Evolutionary conservation across 2,113 vertebrate species (phyloP).

Genomic region (Xenopus tropicalis): UCB_Xtro_10.0 CM004450.2:11481001-11481500

Average conservation of each 20-base stretch:
- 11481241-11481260: slow-evolving; percentile 43
- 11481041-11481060: slow-evolving; percentile 19
- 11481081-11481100: slow-evolving; percentile 70
- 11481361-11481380: slow-evolving; percentile 71
- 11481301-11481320: slow-evolving; percentile 60
- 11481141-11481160: slow-evolving; percentile 92
- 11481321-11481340: slow-evolving; percentile 63
- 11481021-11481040: slow-evolving; percentile 60
- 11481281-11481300: slow-evolving; percentile 80
- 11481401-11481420: slow-evolving; percentile 20
- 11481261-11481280: slow-evolving; percentile 79
- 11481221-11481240: slow-evolving; percentile 84
- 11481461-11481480: background rate
- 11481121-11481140: slow-evolving; percentile 78
- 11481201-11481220: slow-evolving; percentile 99
- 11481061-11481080: slow-evolving; percentile 33
- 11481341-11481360: slow-evolving; percentile 69
- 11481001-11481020: slow-evolving; percentile 46
- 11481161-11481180: slow-evolving; percentile 67
- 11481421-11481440: slow-evolving; percentile 48
- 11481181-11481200: slow-evolving; percentile 78
- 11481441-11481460: slow-evolving; percentile 45
- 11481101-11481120: slow-evolving; percentile 88
- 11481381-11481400: slow-evolving; percentile 50
- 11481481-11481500: too few relatives aligned